Evolutionary conservation across 2,888 invertebrate species (phyloP).

Genomic region (Drosophila cyrtoloma): DNA sequence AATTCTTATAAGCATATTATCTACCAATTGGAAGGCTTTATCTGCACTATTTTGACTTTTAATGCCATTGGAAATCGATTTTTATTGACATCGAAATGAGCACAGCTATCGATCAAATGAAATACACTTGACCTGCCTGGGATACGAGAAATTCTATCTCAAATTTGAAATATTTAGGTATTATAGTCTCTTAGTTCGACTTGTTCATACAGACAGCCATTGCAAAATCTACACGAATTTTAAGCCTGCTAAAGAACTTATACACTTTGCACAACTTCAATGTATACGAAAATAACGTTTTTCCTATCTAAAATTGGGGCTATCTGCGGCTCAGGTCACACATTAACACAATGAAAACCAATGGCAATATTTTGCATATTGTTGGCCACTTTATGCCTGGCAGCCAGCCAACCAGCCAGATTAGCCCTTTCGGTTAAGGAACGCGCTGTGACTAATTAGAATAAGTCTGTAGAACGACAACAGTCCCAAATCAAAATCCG

Average conservation of each 20-base stretch:
- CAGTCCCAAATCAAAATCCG: constrained; percentile 54
- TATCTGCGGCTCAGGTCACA: background rate
- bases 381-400: constrained; percentile 22
- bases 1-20: background rate
- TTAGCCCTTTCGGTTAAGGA: constrained; percentile 1
- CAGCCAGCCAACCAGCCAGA: constrained; percentile 42
- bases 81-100: no score
- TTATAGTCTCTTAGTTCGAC: background rate
- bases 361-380: background rate
- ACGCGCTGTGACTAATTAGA: constrained; percentile 59
- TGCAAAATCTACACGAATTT: background rate
- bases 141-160: background rate
- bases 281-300: background rate
- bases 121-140: background rate
- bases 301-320: background rate
- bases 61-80: background rate
- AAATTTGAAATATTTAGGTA: background rate
- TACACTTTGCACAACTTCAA: background rate
- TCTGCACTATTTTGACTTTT: background rate
- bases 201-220: background rate
- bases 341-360: background rate
- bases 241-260: background rate
- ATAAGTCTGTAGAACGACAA: constrained; percentile 38
- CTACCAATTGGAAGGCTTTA: background rate
- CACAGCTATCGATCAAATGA: background rate